Conservation (phyloP, 2,888 invertebrate genomes). For the Lamellibrachia columna region DNA sequence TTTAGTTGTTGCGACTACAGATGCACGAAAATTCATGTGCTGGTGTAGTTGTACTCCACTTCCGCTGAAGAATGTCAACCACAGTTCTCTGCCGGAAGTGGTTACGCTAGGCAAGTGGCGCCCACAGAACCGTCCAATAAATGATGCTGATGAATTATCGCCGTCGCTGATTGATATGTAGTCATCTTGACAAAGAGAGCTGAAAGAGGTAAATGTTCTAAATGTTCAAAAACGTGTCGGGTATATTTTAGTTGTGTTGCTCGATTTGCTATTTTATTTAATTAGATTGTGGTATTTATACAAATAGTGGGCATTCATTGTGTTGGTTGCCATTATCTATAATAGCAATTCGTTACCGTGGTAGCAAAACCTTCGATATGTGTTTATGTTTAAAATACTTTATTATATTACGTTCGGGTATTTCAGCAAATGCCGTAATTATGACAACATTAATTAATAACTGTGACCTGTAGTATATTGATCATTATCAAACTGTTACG, state of each 20-base stretch:
- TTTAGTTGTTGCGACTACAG: not conserved
- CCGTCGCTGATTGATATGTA: constrained; percentile 31
- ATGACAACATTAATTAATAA: too few relatives aligned
- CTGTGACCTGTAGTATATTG: too few relatives aligned
- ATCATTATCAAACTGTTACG: too few relatives aligned
- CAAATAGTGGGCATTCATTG: too few relatives aligned
- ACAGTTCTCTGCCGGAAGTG: not conserved
- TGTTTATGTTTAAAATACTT: not conserved
- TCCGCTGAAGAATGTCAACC: not conserved
- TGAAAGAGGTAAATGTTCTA: not conserved
- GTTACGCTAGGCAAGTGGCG: not conserved
- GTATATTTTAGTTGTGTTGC: not conserved
- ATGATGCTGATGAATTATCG: not conserved
- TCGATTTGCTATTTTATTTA: not conserved
- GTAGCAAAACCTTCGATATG: not conserved
- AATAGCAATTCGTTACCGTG: not conserved
- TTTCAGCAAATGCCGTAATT: too few relatives aligned
- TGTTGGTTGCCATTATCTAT: too few relatives aligned
- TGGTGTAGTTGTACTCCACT: not conserved
- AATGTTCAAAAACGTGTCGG: not conserved
- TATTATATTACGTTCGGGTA: not conserved
- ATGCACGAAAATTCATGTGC: not conserved
- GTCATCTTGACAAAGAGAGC: constrained; percentile 34
- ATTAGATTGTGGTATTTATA: too few relatives aligned
- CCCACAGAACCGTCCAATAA: not conserved